These are phyloP conservation scores for Darevskia mixta DNA, from an alignment of 2,797 vertebrate genomes.

Conservation along the genomic window DNA sequence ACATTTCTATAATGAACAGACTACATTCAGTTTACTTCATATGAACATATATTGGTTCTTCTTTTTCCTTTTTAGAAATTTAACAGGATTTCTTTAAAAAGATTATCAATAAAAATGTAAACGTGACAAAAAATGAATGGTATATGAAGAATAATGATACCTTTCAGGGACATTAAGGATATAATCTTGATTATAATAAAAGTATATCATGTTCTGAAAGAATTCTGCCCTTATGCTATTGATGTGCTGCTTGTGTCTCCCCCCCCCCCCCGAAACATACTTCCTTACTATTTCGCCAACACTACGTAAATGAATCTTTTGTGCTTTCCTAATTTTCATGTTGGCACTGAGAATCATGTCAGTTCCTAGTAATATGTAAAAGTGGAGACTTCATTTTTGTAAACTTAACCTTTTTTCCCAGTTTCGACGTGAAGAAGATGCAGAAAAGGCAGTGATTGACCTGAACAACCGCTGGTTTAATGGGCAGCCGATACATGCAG, in stretches of 20 bases:
- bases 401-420: constrained; percentile 59
- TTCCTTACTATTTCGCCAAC: too few relatives aligned
- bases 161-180: too few relatives aligned
- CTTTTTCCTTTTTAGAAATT: too few relatives aligned
- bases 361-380: background rate
- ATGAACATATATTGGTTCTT: too few relatives aligned
- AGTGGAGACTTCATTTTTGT: background rate
- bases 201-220: background rate
- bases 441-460: constrained; percentile 96
- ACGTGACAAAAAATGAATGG: too few relatives aligned
- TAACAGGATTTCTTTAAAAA: too few relatives aligned
- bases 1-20: background rate
- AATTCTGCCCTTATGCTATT: background rate
- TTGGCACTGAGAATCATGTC: background rate
- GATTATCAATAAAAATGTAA: too few relatives aligned
- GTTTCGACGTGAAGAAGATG: constrained; percentile 96
- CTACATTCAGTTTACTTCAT: background rate
- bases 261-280: too few relatives aligned
- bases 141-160: too few relatives aligned
- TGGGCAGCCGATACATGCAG: constrained; percentile 92
- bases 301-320: background rate
- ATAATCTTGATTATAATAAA: background rate
- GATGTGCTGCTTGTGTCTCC: background rate
- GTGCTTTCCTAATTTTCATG: background rate
- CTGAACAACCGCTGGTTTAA: constrained; percentile 99